phyloP scores from a whole-genome alignment of 2,797 vertebrate species.

The Manis crassicaudata region DNA sequence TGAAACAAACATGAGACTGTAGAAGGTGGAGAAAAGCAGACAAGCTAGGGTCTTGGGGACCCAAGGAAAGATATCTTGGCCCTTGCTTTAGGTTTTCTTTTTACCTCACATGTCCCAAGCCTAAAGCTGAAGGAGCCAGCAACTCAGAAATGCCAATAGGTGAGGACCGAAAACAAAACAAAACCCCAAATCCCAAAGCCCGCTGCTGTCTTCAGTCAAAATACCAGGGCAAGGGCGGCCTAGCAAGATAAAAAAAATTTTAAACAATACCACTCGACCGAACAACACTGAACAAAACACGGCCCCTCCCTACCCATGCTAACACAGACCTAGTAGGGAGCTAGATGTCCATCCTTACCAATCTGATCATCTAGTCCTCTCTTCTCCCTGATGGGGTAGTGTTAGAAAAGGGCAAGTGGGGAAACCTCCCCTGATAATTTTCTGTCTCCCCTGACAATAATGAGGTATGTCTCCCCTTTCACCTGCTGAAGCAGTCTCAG shows the following conservation, averaged over 20 bases:
- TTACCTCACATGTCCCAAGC: background rate
- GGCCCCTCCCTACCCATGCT: too few species aligned
- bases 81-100: background rate
- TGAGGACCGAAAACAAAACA: background rate
- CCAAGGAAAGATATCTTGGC: background rate
- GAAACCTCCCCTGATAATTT: background rate
- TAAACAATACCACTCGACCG: background rate
- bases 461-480: background rate
- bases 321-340: background rate
- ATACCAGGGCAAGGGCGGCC: background rate
- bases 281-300: background rate
- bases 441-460: background rate
- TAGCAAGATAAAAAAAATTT: background rate
- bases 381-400: background rate
- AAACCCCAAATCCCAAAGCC: background rate
- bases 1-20: background rate
- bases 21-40: background rate
- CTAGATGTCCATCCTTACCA: background rate
- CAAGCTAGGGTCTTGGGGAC: background rate
- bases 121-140: background rate
- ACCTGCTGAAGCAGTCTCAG: background rate
- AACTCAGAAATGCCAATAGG: background rate
- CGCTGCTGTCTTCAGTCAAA: background rate
- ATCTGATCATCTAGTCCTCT: background rate
- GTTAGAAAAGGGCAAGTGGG: background rate